Percentiles rank a stretch among this genome's conserved stretches.
These are phyloP conservation scores for Geotrypetes seraphini DNA, from an alignment of 2,797 vertebrate genomes.

Conservation along the genomic window DNA sequence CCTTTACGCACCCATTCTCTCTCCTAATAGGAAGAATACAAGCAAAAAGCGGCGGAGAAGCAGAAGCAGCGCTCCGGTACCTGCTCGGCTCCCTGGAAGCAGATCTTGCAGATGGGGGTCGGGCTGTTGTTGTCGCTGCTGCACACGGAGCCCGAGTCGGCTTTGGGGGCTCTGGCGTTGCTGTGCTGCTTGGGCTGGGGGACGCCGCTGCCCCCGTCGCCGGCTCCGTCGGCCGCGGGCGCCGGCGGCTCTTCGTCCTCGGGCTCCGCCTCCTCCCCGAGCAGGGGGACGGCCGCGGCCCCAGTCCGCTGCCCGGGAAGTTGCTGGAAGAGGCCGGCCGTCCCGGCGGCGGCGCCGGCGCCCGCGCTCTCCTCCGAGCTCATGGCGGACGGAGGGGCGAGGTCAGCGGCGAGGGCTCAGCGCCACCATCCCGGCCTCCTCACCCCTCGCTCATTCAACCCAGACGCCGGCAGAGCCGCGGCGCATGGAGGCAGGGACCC, in stretches of 20 bases:
- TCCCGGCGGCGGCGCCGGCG: neutral
- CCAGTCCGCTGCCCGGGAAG: conserved; percentile 1
- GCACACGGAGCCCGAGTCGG: conserved; percentile 62
- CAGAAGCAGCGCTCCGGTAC: no score
- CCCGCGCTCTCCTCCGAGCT: neutral
- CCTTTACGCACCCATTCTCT: no score
- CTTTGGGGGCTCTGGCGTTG: no score
- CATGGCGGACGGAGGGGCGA: neutral
- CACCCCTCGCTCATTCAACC: conserved; percentile 16
- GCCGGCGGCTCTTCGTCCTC: conserved; percentile 21
- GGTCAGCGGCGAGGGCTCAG: neutral
- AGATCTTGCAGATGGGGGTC: conserved; percentile 84
- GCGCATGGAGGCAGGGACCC: no score
- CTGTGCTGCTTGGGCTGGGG: no score
- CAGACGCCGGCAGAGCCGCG: neutral
- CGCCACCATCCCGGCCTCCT: no score
- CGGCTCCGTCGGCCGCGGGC: conserved; percentile 15
- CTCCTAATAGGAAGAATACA: no score
- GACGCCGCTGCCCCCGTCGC: conserved; percentile 28
- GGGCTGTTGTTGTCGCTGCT: conserved; percentile 67
- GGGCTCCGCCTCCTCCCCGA: conserved; percentile 1
- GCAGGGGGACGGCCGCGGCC: conserved; percentile 11
- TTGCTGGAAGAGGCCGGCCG: neutral
- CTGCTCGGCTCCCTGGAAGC: conserved; percentile 87
- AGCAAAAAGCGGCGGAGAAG: no score